A percentile compares a stretch with the other conserved stretches of the same genome.
Conservation (phyloP, 2,797 vertebrate species). For the Brotogeris chrysoptera region DNA sequence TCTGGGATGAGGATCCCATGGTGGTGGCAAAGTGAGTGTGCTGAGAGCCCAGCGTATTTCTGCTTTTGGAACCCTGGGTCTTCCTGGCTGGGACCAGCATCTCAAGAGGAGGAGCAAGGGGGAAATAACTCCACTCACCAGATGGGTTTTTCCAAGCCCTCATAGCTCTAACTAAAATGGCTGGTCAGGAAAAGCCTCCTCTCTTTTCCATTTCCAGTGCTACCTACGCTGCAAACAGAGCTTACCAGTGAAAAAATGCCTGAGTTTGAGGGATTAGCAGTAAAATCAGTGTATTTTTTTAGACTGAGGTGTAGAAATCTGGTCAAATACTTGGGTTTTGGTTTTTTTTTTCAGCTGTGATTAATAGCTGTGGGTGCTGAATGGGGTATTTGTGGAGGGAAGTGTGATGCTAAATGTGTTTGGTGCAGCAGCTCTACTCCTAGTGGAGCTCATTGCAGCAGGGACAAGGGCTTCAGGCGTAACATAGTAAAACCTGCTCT, state of each 20-base stretch:
- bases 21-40: fast-evolving
- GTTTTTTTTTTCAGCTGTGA: background rate
- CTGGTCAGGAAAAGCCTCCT: constrained; percentile 44
- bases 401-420: background rate
- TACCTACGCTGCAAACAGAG: background rate
- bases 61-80: background rate
- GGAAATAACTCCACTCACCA: background rate
- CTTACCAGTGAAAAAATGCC: background rate
- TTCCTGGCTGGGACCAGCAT: background rate
- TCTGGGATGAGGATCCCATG: fast-evolving
- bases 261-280: background rate
- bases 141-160: background rate
- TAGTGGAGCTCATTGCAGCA: background rate
- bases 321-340: background rate
- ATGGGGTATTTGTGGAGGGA: background rate
- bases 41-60: fast-evolving
- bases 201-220: constrained; percentile 25
- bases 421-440: background rate
- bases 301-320: constrained; percentile 17
- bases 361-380: background rate
- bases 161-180: constrained; percentile 27
- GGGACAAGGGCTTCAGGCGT: background rate
- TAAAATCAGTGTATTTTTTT: background rate
- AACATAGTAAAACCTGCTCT: background rate
- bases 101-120: background rate